Conservation (phyloP, 37 sponge, comb jelly and placozoan genomes). For the Corticium candelabrum region DNA sequence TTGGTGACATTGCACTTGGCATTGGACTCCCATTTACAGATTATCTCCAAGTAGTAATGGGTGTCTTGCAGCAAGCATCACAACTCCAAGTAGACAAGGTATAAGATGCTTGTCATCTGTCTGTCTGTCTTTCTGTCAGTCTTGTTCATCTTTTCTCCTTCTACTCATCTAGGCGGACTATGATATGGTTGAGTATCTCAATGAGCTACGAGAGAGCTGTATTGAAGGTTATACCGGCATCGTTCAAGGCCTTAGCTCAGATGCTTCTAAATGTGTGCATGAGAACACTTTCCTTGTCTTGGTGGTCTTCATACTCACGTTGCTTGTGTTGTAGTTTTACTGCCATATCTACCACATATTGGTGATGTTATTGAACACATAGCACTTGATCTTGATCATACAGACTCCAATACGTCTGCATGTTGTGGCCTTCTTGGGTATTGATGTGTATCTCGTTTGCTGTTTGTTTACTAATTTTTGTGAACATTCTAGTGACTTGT, state of each 20-base stretch:
- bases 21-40: constrained; percentile 63
- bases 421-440: constrained; percentile 74
- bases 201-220: constrained; percentile 87
- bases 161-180: constrained; percentile 79
- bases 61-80: constrained; percentile 76
- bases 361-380: constrained; percentile 48
- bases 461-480: background rate
- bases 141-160: background rate
- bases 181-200: constrained; percentile 85
- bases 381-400: constrained; percentile 63
- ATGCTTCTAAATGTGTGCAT: background rate
- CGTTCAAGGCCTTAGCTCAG: constrained; percentile 71
- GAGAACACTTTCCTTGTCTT: background rate
- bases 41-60: constrained; percentile 51
- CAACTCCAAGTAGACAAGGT: constrained; percentile 44
- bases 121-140: background rate
- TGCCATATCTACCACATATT: constrained; percentile 59
- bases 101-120: background rate
- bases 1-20: constrained; percentile 93
- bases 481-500: too few species aligned
- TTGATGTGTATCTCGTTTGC: background rate
- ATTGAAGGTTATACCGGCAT: constrained; percentile 98
- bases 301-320: background rate
- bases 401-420: constrained; percentile 53
- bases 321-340: background rate